Base-by-base conservation (phyloP, 1,140 invertebrate species). In the Drosophila prosaltans region DNA sequence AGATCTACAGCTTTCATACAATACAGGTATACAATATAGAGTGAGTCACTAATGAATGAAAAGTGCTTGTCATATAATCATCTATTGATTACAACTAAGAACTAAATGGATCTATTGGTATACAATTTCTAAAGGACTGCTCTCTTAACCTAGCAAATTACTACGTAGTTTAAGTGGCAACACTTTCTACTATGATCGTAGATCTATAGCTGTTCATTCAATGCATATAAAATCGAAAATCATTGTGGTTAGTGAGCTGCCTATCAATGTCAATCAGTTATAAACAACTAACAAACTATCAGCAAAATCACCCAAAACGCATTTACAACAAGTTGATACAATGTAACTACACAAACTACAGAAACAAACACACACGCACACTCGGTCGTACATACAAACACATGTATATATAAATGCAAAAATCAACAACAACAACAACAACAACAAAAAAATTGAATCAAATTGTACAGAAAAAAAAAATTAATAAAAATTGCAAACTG, bases 221-320 rank as follows among this genome's bases (percentile, higher is more conserved):
- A 51, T 51, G n/a, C 45, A 51, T 51, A 21, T 9, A 24, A 51
- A 51, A 51, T 26, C 21, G 60, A 66, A 6, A 75, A 67, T 57
- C 72, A 76, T 69, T 36, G 4, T 5, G 39, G 62, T 40, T 69
- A 65, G 72, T 41, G 63, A 73, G 55, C 74, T 48, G 71, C 83
- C 69, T 77, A 80, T 88, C 83, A 88, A 89, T 88, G 84, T 83
- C 84, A 88, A 78, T 54, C 69, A 57, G 68, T 65, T 78, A 80
- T 68, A 70, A 65, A 55, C 68, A 71, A 60, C 79, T 64, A 26
- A 48, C 67, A 51, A 16, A 74, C 57, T 16, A 74, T 36, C 54
- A 51, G 58, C 45, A 55, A 32, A 43, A 70, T 32, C 16, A 21
- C 28, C 55, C 55, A 43, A 54, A 24, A 24, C 62, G 21, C 67